Evolutionary conservation across 2,888 invertebrate genomes (phyloP).

Genomic region (Brachyptera risi): DNA sequence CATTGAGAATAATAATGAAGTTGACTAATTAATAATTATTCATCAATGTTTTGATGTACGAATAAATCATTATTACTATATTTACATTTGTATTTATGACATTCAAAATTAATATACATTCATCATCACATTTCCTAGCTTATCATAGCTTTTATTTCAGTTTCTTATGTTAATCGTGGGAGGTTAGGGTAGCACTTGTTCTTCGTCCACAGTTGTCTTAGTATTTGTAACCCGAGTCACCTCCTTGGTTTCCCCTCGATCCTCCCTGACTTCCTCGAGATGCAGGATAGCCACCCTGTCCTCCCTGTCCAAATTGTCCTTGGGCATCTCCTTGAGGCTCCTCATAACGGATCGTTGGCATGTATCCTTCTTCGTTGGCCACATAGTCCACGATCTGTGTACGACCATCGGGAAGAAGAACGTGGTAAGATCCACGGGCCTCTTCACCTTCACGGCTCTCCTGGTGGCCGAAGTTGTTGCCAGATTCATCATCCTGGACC

Average conservation of each 20-base stretch:
- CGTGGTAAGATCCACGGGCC: conserved; percentile 80
- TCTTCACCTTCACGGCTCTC: conserved; percentile 79
- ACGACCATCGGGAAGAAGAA: conserved; percentile 80
- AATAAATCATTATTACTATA: not conserved
- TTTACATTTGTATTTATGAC: not conserved
- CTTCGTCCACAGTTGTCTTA: too few species aligned
- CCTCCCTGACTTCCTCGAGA: conserved; percentile 5
- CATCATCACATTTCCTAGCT: too few species aligned
- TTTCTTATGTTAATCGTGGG: too few species aligned
- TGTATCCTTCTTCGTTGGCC: conserved; percentile 76
- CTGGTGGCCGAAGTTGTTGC: conserved; percentile 77
- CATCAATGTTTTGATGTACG: not conserved
- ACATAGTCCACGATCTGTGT: conserved; percentile 83
- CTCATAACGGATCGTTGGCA: conserved; percentile 78
- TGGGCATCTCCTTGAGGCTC: conserved; percentile 39
- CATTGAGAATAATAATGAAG: too few species aligned
- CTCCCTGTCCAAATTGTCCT: not conserved
- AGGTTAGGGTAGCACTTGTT: too few species aligned
- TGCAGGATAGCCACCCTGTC: conserved; percentile 1
- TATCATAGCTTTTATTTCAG: too few species aligned
- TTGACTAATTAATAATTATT: too few species aligned
- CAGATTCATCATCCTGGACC: conserved; percentile 74
- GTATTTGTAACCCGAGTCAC: not conserved
- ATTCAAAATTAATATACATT: too few species aligned
- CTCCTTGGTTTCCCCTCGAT: not conserved